Percentiles rank a stretch among this genome's conserved stretches.
Conservation (phyloP, 2,113 vertebrate genomes). For the Scalopus aquaticus region DNA sequence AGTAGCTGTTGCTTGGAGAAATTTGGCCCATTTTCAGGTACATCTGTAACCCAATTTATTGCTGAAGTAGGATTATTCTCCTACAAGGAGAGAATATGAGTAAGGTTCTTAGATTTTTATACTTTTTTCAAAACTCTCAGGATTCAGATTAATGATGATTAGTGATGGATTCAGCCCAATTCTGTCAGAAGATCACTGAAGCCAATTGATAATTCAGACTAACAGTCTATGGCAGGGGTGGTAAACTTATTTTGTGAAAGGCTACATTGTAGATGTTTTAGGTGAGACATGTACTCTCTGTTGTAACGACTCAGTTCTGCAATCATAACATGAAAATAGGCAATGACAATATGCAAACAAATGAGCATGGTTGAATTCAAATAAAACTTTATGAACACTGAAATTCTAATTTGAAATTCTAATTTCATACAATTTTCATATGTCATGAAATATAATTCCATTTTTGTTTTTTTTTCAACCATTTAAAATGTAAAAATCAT, state of each 20-base stretch:
- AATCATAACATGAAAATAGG: not conserved
- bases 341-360: not conserved
- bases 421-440: not conserved
- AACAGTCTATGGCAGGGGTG: not conserved
- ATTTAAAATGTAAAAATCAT: not conserved
- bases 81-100: not conserved
- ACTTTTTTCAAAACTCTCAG: not conserved
- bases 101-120: not conserved
- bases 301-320: not conserved
- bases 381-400: not conserved
- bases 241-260: not conserved
- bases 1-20: not conserved
- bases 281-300: not conserved
- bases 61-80: not conserved
- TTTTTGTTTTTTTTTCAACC: not conserved
- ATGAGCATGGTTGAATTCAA: not conserved
- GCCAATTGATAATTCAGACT: not conserved
- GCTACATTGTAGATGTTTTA: not conserved
- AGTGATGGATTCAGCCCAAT: no score
- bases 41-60: not conserved
- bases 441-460: not conserved
- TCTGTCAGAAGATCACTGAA: not conserved
- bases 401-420: not conserved
- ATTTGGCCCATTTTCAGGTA: not conserved
- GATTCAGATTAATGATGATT: not conserved